Conservation (phyloP, 2,888 invertebrate genomes). For the Platycheirus albimanus region DNA sequence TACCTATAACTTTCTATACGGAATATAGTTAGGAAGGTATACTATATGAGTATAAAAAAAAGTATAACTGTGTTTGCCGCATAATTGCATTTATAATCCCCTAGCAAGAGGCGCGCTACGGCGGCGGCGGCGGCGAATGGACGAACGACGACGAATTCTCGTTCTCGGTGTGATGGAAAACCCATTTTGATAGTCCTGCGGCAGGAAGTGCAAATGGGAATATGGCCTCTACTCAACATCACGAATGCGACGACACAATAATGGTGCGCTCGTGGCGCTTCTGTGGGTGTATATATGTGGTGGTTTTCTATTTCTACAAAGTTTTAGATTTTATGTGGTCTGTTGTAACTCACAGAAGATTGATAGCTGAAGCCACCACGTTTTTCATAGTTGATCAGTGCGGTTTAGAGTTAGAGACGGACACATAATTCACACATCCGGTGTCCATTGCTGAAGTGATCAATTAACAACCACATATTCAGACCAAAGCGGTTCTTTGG, state of each 20-base stretch:
- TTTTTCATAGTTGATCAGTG: conserved; percentile 40
- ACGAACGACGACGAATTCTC: too few species aligned
- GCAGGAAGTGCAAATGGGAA: conserved; percentile 60
- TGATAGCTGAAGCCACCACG: conserved; percentile 38
- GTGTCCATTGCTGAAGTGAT: conserved; percentile 47
- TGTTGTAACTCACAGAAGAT: conserved; percentile 54
- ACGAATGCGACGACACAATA: conserved; percentile 8
- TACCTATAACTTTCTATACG: background rate
- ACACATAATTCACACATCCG: conserved; percentile 39
- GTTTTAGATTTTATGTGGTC: conserved; percentile 21
- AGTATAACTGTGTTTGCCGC: conserved; percentile 63
- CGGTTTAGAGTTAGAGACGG: background rate
- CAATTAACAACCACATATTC: conserved; percentile 58
- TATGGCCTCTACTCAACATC: conserved; percentile 30
- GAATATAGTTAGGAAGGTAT: background rate
- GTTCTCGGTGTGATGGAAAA: conserved; percentile 56
- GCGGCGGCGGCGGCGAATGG: too few species aligned
- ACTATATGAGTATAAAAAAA: background rate
- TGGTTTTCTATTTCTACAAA: background rate
- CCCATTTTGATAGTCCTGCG: conserved; percentile 57
- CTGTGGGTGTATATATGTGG: background rate
- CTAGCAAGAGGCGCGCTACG: too few species aligned
- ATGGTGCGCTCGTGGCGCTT: background rate
- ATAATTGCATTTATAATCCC: conserved; percentile 70
- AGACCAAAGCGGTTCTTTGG: conserved; percentile 46